These are phyloP conservation scores for Sphaerodactylus townsendi DNA, from an alignment of 2,113 vertebrate species.

Conservation along the genomic window DNA sequence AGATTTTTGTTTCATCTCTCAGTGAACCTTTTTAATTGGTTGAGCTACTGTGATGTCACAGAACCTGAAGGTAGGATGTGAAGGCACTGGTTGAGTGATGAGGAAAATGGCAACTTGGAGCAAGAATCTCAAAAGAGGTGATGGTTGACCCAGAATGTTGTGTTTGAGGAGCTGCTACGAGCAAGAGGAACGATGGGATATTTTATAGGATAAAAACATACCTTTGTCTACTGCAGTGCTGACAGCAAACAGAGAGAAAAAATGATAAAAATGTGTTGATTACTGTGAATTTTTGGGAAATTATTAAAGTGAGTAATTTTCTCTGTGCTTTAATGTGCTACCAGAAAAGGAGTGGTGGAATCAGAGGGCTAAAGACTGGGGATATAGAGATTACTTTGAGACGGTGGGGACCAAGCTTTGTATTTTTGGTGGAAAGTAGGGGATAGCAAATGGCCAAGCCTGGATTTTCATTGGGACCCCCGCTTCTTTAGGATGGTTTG, in stretches of 20 bases:
- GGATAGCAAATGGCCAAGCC: neutral
- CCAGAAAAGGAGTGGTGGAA: neutral
- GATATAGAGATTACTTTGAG: neutral
- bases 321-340: no score
- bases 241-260: no score
- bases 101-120: neutral
- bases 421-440: neutral
- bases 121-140: no score
- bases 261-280: no score
- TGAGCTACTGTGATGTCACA: neutral
- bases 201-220: no score
- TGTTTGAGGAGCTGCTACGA: neutral
- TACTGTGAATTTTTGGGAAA: no score
- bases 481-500: neutral
- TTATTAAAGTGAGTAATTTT: no score
- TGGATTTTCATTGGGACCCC: neutral
- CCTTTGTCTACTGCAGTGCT: no score
- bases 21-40: neutral
- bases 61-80: neutral
- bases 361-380: neutral
- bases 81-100: neutral
- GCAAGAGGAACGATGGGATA: no score
- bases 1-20: neutral
- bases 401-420: neutral
- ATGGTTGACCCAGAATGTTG: neutral